Conservation (phyloP, 2,113 vertebrate genomes). For the Patagioenas fasciata region DNA sequence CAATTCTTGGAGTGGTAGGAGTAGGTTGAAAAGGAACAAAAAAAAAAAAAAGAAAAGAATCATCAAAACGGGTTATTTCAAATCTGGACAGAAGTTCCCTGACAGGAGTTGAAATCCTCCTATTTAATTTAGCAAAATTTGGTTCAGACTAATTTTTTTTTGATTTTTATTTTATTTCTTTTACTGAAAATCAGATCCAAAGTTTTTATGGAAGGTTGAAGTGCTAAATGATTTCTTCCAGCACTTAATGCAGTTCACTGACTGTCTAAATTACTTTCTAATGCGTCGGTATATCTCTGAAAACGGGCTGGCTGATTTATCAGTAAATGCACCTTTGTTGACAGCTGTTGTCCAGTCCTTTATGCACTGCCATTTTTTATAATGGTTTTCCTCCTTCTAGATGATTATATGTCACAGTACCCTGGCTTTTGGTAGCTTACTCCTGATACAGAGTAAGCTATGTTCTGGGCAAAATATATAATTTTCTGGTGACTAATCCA, state of each 20-base stretch:
- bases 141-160: not conserved
- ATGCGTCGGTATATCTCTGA: not conserved
- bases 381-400: not conserved
- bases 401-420: not conserved
- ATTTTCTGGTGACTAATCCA: not conserved
- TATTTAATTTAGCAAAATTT: not conserved
- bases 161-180: not conserved
- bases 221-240: slow-evolving; percentile 34
- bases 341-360: slow-evolving; percentile 38
- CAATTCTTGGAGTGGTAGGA: not conserved
- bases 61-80: not conserved
- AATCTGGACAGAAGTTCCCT: rapidly evolving
- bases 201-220: not conserved
- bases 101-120: not conserved
- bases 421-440: not conserved
- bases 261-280: slow-evolving; percentile 58
- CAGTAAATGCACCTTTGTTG: slow-evolving; percentile 47
- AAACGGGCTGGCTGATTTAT: slow-evolving; percentile 45
- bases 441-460: not conserved
- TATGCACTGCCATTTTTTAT: slow-evolving; percentile 38
- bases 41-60: no score
- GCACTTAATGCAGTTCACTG: slow-evolving; percentile 31
- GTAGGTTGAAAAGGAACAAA: not conserved
- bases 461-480: not conserved
- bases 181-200: not conserved